These are phyloP conservation scores for Catocala sponsa DNA, from an alignment of 2,888 invertebrate genomes.

Conservation along the genomic window DNA sequence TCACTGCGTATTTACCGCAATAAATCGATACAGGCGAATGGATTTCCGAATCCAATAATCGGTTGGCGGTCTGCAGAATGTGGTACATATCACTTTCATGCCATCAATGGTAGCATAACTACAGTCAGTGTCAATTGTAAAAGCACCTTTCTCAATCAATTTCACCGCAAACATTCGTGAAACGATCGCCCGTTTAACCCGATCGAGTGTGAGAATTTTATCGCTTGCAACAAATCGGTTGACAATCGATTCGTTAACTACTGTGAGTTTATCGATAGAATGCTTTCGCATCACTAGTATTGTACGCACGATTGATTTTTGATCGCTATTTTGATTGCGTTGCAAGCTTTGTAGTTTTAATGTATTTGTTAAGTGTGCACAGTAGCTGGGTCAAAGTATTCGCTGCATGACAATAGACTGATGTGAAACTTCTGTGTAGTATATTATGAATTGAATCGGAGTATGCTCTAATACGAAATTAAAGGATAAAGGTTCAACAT, in stretches of 20 bases:
- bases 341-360: constrained; percentile 18
- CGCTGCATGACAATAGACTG: background rate
- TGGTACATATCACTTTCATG: constrained; percentile 62
- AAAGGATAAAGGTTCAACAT: no score
- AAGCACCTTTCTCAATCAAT: constrained; percentile 66
- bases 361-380: constrained; percentile 4
- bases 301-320: constrained; percentile 51
- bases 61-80: constrained; percentile 33
- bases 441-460: background rate
- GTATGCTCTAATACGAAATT: no score
- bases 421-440: background rate
- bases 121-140: constrained; percentile 57
- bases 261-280: constrained; percentile 61
- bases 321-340: constrained; percentile 43
- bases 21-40: constrained; percentile 42
- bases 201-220: constrained; percentile 50
- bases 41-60: constrained; percentile 43
- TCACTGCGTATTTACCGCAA: constrained; percentile 36
- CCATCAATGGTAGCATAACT: constrained; percentile 56
- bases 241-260: constrained; percentile 67
- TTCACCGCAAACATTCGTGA: constrained; percentile 65
- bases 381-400: background rate
- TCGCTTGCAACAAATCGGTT: constrained; percentile 55
- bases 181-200: constrained; percentile 28
- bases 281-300: constrained; percentile 60